These are phyloP conservation scores for Valencia hispanica DNA, from an alignment of 2,797 vertebrate species.

Conservation along the genomic window DNA sequence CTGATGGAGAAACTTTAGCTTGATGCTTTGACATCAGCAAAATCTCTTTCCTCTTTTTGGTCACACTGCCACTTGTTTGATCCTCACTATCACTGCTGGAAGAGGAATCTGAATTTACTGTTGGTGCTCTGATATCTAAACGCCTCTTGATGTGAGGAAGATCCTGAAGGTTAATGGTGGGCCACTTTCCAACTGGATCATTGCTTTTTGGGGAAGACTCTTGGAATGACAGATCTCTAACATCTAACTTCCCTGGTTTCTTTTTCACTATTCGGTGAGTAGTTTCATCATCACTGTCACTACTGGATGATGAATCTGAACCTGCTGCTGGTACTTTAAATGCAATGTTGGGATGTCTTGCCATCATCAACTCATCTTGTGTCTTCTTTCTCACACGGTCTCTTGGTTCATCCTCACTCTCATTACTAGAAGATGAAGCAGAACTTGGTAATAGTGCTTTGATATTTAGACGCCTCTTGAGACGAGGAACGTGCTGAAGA, in stretches of 20 bases:
- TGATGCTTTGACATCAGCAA: neutral
- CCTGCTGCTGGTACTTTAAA: conserved; percentile 11
- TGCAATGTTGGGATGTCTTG: neutral
- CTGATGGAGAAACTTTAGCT: conserved; percentile 3
- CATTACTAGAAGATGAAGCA: conserved; percentile 31
- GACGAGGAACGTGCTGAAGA: accelerated
- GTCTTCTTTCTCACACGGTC: neutral
- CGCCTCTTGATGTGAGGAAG: conserved; percentile 5
- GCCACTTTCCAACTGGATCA: conserved; percentile 7
- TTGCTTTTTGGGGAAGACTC: neutral
- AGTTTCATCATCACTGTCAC: conserved; percentile 20
- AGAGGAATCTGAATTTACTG: neutral
- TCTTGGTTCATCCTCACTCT: conserved; percentile 23
- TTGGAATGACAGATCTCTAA: neutral
- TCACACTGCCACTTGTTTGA: neutral
- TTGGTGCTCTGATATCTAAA: conserved; percentile 31
- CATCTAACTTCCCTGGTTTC: neutral
- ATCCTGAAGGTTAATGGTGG: conserved; percentile 10
- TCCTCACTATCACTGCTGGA: neutral
- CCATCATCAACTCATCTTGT: neutral
- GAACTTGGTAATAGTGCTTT: neutral
- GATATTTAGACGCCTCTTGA: conserved; percentile 22
- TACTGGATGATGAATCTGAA: conserved; percentile 28
- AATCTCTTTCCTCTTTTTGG: neutral
- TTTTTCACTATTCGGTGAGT: neutral